phyloP scores from a whole-genome alignment of 2,888 invertebrate genomes.

The Alviniconcha strummeri region DNA sequence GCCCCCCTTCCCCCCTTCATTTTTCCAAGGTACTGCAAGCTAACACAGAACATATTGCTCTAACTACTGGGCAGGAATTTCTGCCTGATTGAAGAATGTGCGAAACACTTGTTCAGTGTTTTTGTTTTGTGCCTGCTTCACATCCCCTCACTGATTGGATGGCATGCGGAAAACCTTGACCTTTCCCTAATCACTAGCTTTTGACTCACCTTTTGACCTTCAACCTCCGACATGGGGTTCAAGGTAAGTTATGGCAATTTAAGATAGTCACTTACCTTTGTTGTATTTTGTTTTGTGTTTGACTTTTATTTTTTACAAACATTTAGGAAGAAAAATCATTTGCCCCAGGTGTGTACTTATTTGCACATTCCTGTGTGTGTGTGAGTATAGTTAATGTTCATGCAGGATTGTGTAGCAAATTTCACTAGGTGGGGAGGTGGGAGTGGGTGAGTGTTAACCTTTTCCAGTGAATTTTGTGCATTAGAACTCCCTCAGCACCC shows the following conservation, averaged over 20 bases:
- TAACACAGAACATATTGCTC: background rate
- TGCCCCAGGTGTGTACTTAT: too few relatives aligned
- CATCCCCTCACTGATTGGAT: slow-evolving; percentile 26
- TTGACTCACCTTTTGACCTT: slow-evolving; percentile 32
- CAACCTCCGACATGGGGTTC: slow-evolving; percentile 19
- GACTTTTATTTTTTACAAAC: background rate
- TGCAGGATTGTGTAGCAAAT: too few relatives aligned
- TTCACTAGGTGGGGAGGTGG: too few relatives aligned
- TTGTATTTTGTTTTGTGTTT: background rate
- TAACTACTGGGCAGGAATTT: background rate
- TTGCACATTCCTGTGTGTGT: too few relatives aligned
- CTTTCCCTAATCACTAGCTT: slow-evolving; percentile 31
- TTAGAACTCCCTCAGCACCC: too few relatives aligned
- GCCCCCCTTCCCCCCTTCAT: background rate
- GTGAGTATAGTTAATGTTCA: too few relatives aligned
- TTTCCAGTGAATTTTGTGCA: too few relatives aligned
- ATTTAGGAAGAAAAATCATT: too few relatives aligned
- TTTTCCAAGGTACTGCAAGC: background rate
- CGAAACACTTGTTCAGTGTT: background rate
- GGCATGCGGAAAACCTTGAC: slow-evolving; percentile 31
- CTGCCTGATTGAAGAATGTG: background rate
- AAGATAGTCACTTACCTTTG: background rate
- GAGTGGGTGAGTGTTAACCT: too few relatives aligned
- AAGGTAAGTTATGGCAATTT: slow-evolving; percentile 12
- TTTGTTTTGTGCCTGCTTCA: slow-evolving; percentile 19